These are phyloP conservation scores for Petrosia ficiformis DNA, from an alignment of 37 sponge, comb jelly and placozoan genomes.

Conservation along the genomic window DNA sequence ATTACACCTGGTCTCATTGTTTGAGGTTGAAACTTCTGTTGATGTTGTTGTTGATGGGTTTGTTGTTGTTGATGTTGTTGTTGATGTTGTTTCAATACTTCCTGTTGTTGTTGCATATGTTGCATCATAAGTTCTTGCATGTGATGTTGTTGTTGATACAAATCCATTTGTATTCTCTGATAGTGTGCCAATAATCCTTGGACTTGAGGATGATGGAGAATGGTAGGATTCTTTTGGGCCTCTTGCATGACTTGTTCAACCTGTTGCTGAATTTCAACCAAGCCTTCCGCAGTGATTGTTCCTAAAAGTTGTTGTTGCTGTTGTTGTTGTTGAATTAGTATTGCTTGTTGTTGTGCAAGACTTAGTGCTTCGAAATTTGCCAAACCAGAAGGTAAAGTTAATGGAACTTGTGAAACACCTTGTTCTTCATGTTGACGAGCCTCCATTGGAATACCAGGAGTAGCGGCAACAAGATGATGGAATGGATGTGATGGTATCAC, in stretches of 20 bases:
- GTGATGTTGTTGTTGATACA: background rate
- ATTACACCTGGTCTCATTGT: conserved; percentile 44
- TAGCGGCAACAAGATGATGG: background rate
- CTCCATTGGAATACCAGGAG: background rate
- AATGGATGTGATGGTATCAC: background rate
- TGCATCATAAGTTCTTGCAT: background rate
- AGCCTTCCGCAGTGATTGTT: background rate
- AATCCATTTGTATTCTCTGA: background rate
- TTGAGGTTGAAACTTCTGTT: conserved; percentile 16
- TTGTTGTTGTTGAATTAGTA: background rate
- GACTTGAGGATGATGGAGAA: conserved; percentile 22
- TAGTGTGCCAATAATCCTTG: conserved; percentile 2
- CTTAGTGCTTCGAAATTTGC: background rate
- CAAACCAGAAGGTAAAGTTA: background rate
- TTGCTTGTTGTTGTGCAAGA: conserved; percentile 1
- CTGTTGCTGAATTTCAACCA: conserved; percentile 30
- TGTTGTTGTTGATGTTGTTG: conserved; percentile 2
- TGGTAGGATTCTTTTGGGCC: conserved; percentile 29
- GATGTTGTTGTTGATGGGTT: conserved; percentile 12
- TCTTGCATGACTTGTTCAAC: conserved; percentile 15
- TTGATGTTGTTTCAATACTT: background rate
- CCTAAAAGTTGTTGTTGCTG: background rate
- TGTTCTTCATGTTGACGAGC: conserved; percentile 4
- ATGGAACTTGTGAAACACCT: background rate
- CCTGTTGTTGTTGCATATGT: conserved; percentile 6